These are phyloP conservation scores for Porites rus DNA, from an alignment of 92 coral and sea anemone species.

Conservation along the genomic window DNA sequence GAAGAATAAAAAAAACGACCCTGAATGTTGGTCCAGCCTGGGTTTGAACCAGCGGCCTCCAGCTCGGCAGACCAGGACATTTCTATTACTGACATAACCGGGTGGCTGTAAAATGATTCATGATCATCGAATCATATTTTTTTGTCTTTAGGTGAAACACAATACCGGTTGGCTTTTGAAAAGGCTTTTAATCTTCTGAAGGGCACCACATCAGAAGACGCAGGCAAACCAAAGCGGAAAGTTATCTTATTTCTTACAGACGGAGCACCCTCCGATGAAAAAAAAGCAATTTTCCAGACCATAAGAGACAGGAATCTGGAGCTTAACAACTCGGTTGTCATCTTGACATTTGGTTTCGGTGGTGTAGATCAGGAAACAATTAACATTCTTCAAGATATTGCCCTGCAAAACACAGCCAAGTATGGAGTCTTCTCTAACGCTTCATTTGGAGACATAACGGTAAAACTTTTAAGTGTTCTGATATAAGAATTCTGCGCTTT, in stretches of 20 bases:
- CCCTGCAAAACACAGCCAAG: constrained; percentile 17
- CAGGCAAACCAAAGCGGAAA: constrained; percentile 22
- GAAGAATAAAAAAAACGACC: too few relatives aligned
- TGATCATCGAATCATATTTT: neutral
- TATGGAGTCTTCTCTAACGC: constrained; percentile 15
- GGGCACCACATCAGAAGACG: neutral
- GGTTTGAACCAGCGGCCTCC: too few relatives aligned
- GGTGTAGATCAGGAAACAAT: neutral
- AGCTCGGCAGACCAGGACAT: too few relatives aligned
- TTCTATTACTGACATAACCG: too few relatives aligned
- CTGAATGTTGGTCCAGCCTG: too few relatives aligned
- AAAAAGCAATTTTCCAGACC: neutral
- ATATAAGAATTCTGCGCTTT: too few relatives aligned
- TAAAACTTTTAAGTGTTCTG: neutral
- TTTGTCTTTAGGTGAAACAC: constrained; percentile 18
- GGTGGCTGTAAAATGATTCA: too few relatives aligned
- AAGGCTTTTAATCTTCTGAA: constrained; percentile 49
- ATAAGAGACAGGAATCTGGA: constrained; percentile 45
- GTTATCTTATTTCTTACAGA: constrained; percentile 77
- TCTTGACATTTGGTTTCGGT: constrained; percentile 73
- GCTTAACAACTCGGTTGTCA: constrained; percentile 47
- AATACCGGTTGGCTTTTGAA: constrained; percentile 32
- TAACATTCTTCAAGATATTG: constrained; percentile 37
- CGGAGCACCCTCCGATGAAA: constrained; percentile 57
- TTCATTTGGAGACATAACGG: constrained; percentile 47